phyloP scores from a whole-genome alignment of 2,797 vertebrate species.

The Taeniopygia guttata region DNA sequence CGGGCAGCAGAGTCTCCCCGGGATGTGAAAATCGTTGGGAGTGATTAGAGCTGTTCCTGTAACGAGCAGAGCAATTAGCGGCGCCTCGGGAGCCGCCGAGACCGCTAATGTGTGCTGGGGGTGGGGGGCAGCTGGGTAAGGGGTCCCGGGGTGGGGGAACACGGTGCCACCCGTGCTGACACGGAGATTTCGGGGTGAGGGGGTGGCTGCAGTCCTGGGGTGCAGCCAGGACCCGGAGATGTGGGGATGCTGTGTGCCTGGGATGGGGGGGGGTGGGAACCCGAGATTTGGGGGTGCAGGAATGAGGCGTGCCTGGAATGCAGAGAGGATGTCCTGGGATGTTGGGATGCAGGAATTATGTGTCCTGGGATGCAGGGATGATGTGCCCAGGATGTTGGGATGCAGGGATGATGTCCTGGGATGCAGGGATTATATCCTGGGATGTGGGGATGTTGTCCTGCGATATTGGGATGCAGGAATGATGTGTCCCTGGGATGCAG shows the following conservation, averaged over 20 bases:
- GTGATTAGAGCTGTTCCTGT: conserved; percentile 53
- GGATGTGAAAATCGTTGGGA: conserved; percentile 45
- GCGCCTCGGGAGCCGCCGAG: background rate
- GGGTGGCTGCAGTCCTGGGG: background rate
- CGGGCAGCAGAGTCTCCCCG: background rate
- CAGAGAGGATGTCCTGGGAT: background rate
- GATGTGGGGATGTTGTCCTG: too few species aligned
- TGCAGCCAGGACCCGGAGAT: background rate
- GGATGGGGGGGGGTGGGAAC: background rate
- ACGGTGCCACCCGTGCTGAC: background rate
- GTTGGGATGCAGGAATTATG: too few species aligned
- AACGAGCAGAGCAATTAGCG: conserved; percentile 39
- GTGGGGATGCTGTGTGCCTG: background rate
- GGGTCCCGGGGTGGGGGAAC: background rate
- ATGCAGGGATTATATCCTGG: background rate
- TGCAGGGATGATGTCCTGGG: background rate
- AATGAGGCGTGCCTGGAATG: too few species aligned
- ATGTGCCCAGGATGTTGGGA: background rate
- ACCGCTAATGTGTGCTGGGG: background rate
- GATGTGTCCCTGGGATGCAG: too few species aligned
- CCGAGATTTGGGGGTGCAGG: background rate
- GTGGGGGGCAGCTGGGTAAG: background rate
- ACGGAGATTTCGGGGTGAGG: background rate
- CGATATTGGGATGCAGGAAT: too few species aligned
- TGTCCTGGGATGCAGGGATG: background rate